Percentiles rank a stretch among this genome's conserved stretches.
These are phyloP conservation scores for Vanessa tameamea DNA, from an alignment of 1,140 invertebrate genomes.

Conservation along the genomic window DNA sequence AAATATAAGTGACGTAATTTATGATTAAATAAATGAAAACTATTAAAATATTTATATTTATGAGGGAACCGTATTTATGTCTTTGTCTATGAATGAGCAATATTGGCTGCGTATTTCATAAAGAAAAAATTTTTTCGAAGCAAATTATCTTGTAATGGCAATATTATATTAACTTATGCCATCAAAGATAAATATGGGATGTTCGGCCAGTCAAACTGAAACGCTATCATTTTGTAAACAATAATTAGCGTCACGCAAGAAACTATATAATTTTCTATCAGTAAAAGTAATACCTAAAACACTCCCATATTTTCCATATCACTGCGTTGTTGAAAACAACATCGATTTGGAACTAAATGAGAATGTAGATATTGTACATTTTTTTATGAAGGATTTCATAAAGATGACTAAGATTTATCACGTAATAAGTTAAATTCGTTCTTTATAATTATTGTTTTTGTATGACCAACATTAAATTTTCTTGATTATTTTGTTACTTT, in stretches of 20 bases:
- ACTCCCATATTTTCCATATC: too few species aligned
- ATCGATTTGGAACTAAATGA: too few species aligned
- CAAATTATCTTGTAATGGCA: conserved; percentile 22
- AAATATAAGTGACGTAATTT: not conserved
- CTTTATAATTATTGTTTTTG: too few species aligned
- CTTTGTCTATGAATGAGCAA: not conserved
- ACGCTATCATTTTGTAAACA: conserved; percentile 19
- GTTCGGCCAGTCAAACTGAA: conserved; percentile 25
- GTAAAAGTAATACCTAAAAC: too few species aligned
- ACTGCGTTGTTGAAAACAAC: too few species aligned
- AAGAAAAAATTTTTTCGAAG: not conserved
- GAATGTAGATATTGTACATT: too few species aligned
- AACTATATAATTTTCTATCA: not conserved
- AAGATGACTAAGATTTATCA: too few species aligned
- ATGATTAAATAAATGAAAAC: not conserved
- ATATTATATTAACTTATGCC: conserved; percentile 31
- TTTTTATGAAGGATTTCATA: too few species aligned
- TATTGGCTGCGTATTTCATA: not conserved
- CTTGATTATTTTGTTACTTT: too few species aligned
- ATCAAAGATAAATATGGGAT: conserved; percentile 28
- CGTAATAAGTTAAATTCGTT: too few species aligned
- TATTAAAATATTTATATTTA: not conserved
- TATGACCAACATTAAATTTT: too few species aligned
- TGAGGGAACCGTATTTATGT: not conserved
- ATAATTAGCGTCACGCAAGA: not conserved